phyloP scores from a whole-genome alignment of 2,888 invertebrate species.

The Trissolcus brochymenae region DNA sequence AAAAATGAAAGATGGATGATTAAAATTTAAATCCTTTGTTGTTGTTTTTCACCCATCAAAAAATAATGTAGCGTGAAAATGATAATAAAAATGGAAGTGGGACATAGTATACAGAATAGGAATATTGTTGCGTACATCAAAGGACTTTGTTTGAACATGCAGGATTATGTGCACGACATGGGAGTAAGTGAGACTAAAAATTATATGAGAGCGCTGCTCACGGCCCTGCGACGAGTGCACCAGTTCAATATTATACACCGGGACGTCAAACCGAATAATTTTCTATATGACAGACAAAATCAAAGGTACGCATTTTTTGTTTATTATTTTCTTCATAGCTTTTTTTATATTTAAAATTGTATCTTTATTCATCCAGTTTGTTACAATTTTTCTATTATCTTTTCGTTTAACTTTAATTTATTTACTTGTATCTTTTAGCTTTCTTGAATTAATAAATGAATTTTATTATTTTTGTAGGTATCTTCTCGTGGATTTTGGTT shows the following conservation, averaged over 20 bases:
- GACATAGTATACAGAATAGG: neutral
- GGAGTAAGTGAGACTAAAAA: conserved; percentile 82
- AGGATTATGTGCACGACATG: conserved; percentile 87
- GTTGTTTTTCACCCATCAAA: no score
- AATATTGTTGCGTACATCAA: conserved; percentile 15
- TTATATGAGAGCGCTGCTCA: conserved; percentile 88
- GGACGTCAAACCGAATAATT: conserved; percentile 94
- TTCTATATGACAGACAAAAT: conserved; percentile 86
- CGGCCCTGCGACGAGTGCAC: conserved; percentile 88
- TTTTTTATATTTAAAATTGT: no score
- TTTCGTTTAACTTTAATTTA: neutral
- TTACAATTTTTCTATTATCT: conserved; percentile 7
- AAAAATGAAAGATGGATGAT: neutral
- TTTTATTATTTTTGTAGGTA: conserved; percentile 77
- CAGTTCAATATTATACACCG: conserved; percentile 90
- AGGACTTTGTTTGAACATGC: conserved; percentile 61
- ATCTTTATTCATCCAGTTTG: conserved; percentile 12
- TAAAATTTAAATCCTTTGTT: no score
- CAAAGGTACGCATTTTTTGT: conserved; percentile 76
- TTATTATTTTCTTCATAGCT: no score
- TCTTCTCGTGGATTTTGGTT: conserved; percentile 91
- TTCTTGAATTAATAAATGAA: neutral
- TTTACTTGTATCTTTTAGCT: conserved; percentile 5
- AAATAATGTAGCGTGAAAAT: neutral
- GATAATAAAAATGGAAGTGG: neutral